These are phyloP conservation scores for Ceratina japonica DNA, from an alignment of 1,140 invertebrate genomes.

Conservation along the genomic window DNA sequence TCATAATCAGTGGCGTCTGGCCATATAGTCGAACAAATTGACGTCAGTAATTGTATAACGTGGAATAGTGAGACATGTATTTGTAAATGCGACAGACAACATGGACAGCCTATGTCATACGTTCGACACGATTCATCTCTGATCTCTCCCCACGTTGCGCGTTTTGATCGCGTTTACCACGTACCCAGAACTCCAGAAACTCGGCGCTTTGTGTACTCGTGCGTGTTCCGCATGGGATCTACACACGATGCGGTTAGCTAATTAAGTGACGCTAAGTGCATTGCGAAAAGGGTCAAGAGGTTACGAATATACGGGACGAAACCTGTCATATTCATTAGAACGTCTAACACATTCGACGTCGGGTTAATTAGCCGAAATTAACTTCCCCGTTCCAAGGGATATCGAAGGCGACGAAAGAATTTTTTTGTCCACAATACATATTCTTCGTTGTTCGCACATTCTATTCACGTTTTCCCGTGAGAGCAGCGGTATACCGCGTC, in stretches of 20 bases:
- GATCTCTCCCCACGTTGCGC: no score
- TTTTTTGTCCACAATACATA: no score
- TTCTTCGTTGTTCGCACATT: neutral
- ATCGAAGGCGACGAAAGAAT: no score
- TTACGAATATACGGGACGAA: neutral
- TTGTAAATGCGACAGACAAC: neutral
- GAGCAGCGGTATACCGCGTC: neutral
- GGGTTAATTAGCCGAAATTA: neutral
- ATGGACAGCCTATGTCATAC: neutral
- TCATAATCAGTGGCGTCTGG: slow-evolving; percentile 33
- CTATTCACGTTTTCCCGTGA: neutral
- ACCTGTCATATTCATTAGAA: neutral
- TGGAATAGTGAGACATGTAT: neutral
- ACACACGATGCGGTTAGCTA: neutral
- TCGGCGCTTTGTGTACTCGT: neutral
- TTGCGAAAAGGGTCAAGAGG: slow-evolving; percentile 14
- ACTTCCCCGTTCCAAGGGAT: neutral
- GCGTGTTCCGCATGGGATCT: neutral
- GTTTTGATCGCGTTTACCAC: no score
- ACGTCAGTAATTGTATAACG: slow-evolving; percentile 16
- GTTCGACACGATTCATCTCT: neutral
- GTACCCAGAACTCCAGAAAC: no score
- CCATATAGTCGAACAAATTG: slow-evolving; percentile 18
- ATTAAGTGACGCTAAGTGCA: slow-evolving; percentile 19
- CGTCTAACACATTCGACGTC: neutral